Conservation (phyloP, 2,797 vertebrate genomes). For the Paedocypris micromegethes region DNA sequence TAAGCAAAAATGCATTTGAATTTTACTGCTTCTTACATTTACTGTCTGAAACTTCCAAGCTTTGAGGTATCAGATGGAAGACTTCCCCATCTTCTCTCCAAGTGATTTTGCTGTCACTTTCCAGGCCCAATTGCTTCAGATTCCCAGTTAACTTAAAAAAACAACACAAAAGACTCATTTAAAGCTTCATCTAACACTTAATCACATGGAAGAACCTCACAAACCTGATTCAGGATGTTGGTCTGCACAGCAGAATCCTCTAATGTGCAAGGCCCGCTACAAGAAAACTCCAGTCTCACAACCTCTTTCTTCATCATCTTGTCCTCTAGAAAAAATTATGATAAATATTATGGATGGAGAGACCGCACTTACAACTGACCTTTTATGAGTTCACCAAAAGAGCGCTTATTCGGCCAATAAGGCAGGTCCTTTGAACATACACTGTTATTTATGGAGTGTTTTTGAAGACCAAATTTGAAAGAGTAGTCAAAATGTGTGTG, state of each 20-base stretch:
- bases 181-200: background rate
- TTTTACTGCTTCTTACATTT: background rate
- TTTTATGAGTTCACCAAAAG: too few relatives aligned
- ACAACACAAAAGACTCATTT: background rate
- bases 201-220: background rate
- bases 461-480: too few relatives aligned
- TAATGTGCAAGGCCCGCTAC: background rate
- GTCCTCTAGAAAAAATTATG: background rate
- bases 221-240: background rate
- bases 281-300: background rate
- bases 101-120: background rate
- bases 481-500: too few relatives aligned
- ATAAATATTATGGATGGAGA: too few relatives aligned
- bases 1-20: background rate
- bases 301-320: background rate
- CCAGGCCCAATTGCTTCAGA: background rate
- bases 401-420: too few relatives aligned
- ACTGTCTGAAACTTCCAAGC: background rate
- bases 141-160: background rate
- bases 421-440: too few relatives aligned
- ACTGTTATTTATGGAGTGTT: too few relatives aligned
- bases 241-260: background rate
- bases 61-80: background rate
- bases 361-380: too few relatives aligned
- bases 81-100: background rate